phyloP scores from a whole-genome alignment of 23 tunicate species.

The Aplidium turbinatum region DNA sequence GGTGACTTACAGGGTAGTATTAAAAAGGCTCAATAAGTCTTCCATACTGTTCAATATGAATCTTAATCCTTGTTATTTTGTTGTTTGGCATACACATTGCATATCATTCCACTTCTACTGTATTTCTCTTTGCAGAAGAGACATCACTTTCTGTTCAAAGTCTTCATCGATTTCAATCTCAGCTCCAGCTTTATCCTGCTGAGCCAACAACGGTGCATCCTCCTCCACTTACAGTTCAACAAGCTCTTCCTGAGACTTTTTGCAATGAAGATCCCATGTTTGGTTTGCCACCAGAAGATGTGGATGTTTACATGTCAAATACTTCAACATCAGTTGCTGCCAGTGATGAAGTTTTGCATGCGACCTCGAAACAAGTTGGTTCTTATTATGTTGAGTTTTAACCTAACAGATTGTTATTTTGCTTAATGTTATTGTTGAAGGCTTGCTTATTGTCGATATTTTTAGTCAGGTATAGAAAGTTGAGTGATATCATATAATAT shows the following conservation, averaged over 20 bases:
- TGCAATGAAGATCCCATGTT: slow-evolving; percentile 30
- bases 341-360: slow-evolving; percentile 12
- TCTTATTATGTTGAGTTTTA: not conserved
- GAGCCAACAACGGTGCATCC: not conserved
- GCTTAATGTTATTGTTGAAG: too few relatives aligned
- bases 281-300: not conserved
- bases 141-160: slow-evolving; percentile 33
- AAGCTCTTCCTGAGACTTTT: not conserved
- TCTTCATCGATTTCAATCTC: slow-evolving; percentile 37
- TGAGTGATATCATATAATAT: too few relatives aligned
- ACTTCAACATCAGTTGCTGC: not conserved
- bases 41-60: too few relatives aligned
- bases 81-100: not conserved
- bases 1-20: too few relatives aligned
- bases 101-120: too few relatives aligned
- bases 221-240: not conserved
- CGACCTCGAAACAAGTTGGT: not conserved
- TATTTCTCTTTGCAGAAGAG: slow-evolving; percentile 31
- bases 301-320: not conserved
- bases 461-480: too few relatives aligned
- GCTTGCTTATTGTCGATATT: too few relatives aligned
- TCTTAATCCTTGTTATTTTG: too few relatives aligned
- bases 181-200: slow-evolving; percentile 32
- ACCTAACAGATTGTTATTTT: not conserved
- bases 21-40: too few relatives aligned